Conservation (phyloP, 2,113 vertebrate species). For the Poeciliopsis prolifica region DNA sequence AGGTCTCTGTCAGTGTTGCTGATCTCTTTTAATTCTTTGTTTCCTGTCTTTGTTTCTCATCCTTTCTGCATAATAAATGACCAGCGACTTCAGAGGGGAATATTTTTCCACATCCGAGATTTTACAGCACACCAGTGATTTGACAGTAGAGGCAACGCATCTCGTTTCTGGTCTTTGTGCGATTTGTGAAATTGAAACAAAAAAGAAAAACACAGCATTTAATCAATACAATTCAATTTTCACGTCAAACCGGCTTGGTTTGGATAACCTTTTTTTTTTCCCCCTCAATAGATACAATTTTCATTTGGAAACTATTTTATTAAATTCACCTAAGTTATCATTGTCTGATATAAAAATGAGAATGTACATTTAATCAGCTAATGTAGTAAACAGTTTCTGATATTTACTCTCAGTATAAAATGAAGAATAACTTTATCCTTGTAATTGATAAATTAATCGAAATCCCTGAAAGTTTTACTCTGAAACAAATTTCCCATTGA, state of each 20-base stretch:
- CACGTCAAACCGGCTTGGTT: no score
- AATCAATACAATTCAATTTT: no score
- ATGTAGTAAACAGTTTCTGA: not conserved
- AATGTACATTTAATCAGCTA: not conserved
- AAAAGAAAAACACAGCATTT: no score
- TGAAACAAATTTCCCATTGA: not conserved
- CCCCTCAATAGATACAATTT: no score
- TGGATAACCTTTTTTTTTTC: no score
- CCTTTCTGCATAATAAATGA: not conserved
- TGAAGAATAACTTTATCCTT: not conserved
- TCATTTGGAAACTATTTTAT: not conserved
- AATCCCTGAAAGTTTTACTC: not conserved
- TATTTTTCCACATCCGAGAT: not conserved
- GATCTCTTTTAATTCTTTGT: conserved; percentile 1
- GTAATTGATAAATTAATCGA: no score
- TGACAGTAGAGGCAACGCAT: not conserved
- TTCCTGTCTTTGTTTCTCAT: not conserved
- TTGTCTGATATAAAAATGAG: not conserved
- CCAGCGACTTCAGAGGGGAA: not conserved
- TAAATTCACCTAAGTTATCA: not conserved
- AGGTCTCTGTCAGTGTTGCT: conserved; percentile 61
- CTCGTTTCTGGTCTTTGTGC: not conserved
- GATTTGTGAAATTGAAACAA: no score
- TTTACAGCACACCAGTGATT: not conserved
- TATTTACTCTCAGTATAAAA: not conserved